Evolutionary conservation across 1,140 invertebrate genomes (phyloP).

Genomic region (Wasmannia auropunctata): DNA sequence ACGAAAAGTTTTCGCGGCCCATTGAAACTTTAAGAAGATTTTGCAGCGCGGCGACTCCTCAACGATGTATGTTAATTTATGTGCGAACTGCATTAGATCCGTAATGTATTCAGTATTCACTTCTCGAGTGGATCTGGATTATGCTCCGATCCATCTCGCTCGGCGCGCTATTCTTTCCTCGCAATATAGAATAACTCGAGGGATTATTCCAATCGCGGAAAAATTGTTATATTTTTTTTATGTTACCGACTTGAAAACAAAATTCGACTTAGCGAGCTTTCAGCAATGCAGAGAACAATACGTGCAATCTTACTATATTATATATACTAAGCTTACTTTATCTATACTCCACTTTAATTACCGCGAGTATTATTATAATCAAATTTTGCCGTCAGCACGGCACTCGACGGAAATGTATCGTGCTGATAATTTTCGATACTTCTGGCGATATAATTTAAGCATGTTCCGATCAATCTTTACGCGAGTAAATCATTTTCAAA

Average conservation of each 20-base stretch:
- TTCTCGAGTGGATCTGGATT: conserved; percentile 52
- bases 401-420: no score
- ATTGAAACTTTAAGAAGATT: conserved; percentile 74
- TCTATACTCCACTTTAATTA: conserved; percentile 25
- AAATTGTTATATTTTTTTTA: neutral
- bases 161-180: neutral
- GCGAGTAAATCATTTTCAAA: no score
- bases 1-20: conserved; percentile 69
- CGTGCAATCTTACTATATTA: neutral
- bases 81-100: conserved; percentile 70
- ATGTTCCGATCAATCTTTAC: no score
- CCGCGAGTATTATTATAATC: conserved; percentile 30
- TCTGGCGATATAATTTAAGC: no score
- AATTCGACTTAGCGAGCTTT: neutral
- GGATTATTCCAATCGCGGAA: conserved; percentile 12
- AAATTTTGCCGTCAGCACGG: no score
- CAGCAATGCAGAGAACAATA: neutral
- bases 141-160: conserved; percentile 44
- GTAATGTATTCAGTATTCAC: conserved; percentile 73
- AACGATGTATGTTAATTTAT: conserved; percentile 73
- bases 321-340: neutral
- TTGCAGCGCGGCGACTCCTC: conserved; percentile 56
- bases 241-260: neutral
- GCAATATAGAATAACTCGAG: neutral
- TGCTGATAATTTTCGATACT: no score